Conservation (phyloP, 2,797 vertebrate genomes). For the Acrossocheilus wenchowensis region DNA sequence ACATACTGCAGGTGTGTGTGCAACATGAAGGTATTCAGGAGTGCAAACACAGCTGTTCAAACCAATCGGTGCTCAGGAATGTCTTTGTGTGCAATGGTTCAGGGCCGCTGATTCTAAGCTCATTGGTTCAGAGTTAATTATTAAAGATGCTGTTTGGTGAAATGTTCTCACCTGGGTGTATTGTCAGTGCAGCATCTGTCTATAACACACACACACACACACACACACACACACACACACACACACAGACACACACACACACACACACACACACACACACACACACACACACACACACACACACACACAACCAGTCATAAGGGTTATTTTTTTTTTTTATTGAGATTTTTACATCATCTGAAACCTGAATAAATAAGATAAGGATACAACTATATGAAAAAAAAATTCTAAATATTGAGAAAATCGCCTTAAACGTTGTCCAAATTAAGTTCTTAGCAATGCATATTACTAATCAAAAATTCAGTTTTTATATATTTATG, state of each 20-base stretch:
- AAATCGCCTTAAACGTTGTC: too few species aligned
- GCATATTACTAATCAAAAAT: too few species aligned
- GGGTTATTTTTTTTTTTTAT: too few species aligned
- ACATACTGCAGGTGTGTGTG: conserved; percentile 6
- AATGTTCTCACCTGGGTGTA: not conserved
- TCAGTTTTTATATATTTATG: too few species aligned
- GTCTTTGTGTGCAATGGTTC: conserved; percentile 16
- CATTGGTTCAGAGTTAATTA: conserved; percentile 44
- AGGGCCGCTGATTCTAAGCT: conserved; percentile 9
- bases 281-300: not conserved
- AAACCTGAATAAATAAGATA: too few species aligned
- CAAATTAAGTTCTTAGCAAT: too few species aligned
- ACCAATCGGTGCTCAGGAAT: conserved; percentile 20
- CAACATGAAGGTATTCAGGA: conserved; percentile 1
- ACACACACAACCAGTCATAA: not conserved
- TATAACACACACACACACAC: not conserved
- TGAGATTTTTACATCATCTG: too few species aligned
- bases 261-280: not conserved
- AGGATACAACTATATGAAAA: too few species aligned
- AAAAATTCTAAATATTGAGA: too few species aligned
- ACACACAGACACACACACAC: not conserved
- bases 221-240: not conserved
- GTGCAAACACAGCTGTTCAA: conserved; percentile 49
- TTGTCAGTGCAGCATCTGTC: not conserved
- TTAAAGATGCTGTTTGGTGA: not conserved